Evolutionary conservation across 2,888 invertebrate genomes (phyloP).

Genomic region (Yponomeuta cagnagella): DNA sequence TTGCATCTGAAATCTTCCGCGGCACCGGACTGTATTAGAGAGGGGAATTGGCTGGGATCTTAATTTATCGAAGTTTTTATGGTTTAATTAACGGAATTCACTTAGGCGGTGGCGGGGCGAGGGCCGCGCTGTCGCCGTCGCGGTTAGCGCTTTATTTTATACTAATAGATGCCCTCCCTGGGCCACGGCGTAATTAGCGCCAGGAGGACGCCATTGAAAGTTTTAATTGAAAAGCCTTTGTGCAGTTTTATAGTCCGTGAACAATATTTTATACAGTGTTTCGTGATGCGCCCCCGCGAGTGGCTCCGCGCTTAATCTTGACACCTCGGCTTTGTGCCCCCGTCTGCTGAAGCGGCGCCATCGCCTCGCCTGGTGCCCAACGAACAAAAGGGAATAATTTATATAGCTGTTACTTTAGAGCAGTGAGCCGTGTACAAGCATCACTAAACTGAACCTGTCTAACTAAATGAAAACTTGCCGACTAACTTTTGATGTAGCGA

Average conservation of each 20-base stretch:
- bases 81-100: conserved; percentile 78
- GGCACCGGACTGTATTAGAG: conserved; percentile 61
- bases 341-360: background rate
- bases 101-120: conserved; percentile 54
- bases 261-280: conserved; percentile 56
- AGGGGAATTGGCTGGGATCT: conserved; percentile 74
- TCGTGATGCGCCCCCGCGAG: conserved; percentile 33
- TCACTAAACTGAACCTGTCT: conserved; percentile 26
- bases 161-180: conserved; percentile 61
- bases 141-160: conserved; percentile 60
- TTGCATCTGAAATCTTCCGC: conserved; percentile 72
- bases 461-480: conserved; percentile 31
- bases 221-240: conserved; percentile 74
- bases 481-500: conserved; percentile 21
- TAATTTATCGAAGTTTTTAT: conserved; percentile 78
- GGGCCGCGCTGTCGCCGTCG: conserved; percentile 37
- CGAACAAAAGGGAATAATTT: conserved; percentile 15
- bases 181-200: conserved; percentile 62
- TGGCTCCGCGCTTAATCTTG: conserved; percentile 39
- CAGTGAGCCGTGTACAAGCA: background rate
- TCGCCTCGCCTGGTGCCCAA: background rate
- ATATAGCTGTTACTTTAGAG: conserved; percentile 15
- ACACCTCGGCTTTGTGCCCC: conserved; percentile 29
- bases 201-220: conserved; percentile 59
- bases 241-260: conserved; percentile 66